These are phyloP conservation scores for Orchestes rusci DNA, from an alignment of 2,888 invertebrate genomes.

Conservation along the genomic window DNA sequence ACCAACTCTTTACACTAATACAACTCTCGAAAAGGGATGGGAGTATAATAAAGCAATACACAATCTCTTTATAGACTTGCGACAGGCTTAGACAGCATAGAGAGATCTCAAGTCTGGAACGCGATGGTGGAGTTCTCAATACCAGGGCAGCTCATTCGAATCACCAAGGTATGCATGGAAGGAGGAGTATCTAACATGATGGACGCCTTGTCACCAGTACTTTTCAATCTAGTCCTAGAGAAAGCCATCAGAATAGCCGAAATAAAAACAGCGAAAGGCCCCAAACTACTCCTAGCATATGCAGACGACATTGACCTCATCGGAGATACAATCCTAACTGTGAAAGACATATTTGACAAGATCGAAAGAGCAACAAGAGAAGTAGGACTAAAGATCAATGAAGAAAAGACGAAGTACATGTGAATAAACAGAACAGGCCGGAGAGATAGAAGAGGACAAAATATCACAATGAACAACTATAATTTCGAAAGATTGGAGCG, in stretches of 20 bases:
- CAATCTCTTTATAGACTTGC: too few relatives aligned
- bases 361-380: not conserved
- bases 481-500: slow-evolving; percentile 2
- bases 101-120: too few relatives aligned
- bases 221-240: not conserved
- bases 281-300: not conserved
- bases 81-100: too few relatives aligned
- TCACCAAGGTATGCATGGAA: too few relatives aligned
- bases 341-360: not conserved
- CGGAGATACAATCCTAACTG: not conserved
- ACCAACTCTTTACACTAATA: too few relatives aligned
- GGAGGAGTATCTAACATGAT: too few relatives aligned
- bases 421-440: not conserved
- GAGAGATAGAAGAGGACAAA: not conserved
- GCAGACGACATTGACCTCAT: slow-evolving; percentile 2
- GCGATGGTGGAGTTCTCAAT: too few relatives aligned
- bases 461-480: too few relatives aligned
- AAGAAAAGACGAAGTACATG: too few relatives aligned
- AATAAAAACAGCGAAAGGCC: not conserved
- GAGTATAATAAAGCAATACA: too few relatives aligned
- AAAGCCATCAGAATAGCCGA: not conserved
- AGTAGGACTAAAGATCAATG: not conserved
- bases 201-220: not conserved
- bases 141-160: too few relatives aligned
- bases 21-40: too few relatives aligned